phyloP scores from a whole-genome alignment of 2,113 vertebrate genomes.

The Tympanuchus pallidicinctus region DNA sequence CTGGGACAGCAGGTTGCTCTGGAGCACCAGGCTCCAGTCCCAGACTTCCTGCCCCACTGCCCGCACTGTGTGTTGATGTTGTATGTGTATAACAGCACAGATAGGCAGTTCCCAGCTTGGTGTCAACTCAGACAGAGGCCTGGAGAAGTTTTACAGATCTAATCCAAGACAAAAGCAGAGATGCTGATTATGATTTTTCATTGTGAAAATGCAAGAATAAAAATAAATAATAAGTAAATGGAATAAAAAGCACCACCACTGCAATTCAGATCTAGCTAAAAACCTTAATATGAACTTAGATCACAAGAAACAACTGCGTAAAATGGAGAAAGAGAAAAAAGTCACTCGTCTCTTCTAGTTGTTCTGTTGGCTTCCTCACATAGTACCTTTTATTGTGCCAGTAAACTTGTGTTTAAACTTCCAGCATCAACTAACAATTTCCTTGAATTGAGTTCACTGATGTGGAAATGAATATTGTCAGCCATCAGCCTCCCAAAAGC shows the following conservation, averaged over 20 bases:
- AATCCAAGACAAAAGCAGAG: background rate
- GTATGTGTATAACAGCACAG: background rate
- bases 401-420: background rate
- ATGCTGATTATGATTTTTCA: background rate
- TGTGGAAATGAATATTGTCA: background rate
- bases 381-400: background rate
- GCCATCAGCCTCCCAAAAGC: background rate
- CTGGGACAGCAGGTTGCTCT: fast-evolving
- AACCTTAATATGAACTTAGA: background rate
- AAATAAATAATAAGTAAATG: background rate
- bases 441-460: background rate
- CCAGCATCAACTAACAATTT: background rate
- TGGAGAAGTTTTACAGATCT: background rate
- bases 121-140: background rate
- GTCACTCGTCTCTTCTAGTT: background rate
- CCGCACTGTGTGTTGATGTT: fast-evolving
- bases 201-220: background rate
- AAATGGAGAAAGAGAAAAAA: background rate
- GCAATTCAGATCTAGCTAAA: background rate
- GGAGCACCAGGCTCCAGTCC: background rate
- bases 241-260: background rate
- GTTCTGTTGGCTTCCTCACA: background rate
- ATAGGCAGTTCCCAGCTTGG: background rate
- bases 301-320: background rate
- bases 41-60: background rate